phyloP scores from a whole-genome alignment of 2,888 invertebrate genomes.

The Phortica okadai region DNA sequence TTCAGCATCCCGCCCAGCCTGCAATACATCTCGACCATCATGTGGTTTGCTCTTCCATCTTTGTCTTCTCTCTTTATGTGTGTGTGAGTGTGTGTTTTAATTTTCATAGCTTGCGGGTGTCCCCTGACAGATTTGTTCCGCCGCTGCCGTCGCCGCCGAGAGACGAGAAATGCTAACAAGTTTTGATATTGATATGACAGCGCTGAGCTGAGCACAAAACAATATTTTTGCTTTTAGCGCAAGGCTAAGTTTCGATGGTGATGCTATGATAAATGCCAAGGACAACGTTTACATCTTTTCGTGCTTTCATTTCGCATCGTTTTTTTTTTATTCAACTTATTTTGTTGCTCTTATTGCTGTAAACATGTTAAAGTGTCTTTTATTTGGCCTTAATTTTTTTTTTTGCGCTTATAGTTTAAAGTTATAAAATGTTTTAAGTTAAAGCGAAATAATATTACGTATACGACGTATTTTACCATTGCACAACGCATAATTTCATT shows the following conservation, averaged over 20 bases:
- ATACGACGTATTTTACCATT: neutral
- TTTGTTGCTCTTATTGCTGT: neutral
- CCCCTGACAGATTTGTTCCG: conserved; percentile 46
- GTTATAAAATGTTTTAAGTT: neutral
- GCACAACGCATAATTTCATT: neutral
- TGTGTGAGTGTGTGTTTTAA: conserved; percentile 52
- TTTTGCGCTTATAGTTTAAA: neutral
- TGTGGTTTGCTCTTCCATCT: conserved; percentile 22
- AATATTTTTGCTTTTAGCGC: conserved; percentile 25
- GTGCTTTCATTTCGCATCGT: neutral
- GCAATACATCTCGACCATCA: neutral
- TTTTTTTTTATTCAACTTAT: neutral
- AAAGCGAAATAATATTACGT: neutral
- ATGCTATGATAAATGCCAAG: neutral
- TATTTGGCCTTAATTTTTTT: neutral
- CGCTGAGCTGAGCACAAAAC: conserved; percentile 4
- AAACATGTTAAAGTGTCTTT: neutral
- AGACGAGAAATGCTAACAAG: conserved; percentile 43
- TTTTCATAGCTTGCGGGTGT: conserved; percentile 59
- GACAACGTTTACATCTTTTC: neutral
- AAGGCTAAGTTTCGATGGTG: neutral
- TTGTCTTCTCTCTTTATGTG: conserved; percentile 38
- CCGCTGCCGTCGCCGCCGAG: neutral
- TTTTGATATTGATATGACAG: conserved; percentile 48
- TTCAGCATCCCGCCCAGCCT: conserved; percentile 7